These are phyloP conservation scores for Macrosiphum euphorbiae DNA, from an alignment of 2,888 invertebrate genomes.

Conservation along the genomic window DNA sequence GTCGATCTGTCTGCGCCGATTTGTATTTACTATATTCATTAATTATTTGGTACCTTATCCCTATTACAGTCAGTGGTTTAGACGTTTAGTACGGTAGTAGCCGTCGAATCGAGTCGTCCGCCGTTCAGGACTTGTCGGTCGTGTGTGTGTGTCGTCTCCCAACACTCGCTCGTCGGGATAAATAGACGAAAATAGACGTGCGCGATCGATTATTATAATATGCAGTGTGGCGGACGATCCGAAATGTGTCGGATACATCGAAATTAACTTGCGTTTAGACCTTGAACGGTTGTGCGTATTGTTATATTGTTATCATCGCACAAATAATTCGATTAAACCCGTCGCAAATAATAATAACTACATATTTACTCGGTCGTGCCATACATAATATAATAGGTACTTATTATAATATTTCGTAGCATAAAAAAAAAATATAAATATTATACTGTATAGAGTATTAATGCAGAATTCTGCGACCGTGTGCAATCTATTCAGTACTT, in stretches of 20 bases:
- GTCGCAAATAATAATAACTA: not conserved
- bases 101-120: not conserved
- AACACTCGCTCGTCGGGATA: not conserved
- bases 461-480: not conserved
- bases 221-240: not conserved
- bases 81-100: not conserved
- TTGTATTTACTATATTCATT: constrained; percentile 13
- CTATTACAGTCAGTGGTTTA: too few species aligned
- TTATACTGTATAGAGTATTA: not conserved
- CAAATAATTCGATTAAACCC: not conserved
- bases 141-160: not conserved
- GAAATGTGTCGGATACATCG: not conserved
- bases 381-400: not conserved
- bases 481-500: not conserved
- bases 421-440: not conserved
- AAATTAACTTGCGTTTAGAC: not conserved
- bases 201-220: not conserved
- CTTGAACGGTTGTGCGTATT: not conserved
- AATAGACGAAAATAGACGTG: not conserved
- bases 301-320: not conserved
- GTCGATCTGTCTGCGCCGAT: not conserved
- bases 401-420: not conserved
- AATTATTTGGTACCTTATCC: not conserved
- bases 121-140: not conserved
- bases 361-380: not conserved